Conservation (phyloP, 2,797 vertebrate genomes). For the Lates japonicus region DNA sequence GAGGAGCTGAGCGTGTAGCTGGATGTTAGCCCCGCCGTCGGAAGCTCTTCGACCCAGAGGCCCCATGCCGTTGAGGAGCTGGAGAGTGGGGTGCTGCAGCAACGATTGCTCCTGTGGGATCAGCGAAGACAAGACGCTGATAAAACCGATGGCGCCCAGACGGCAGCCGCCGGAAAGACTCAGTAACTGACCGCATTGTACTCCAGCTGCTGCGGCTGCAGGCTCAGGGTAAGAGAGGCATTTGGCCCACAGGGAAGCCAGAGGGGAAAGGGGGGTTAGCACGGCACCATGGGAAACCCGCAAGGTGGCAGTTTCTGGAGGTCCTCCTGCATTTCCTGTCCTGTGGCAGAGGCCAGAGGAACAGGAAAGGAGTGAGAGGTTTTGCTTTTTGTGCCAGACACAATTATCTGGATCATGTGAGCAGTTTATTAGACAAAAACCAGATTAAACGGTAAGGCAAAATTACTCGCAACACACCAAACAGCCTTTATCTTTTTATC, state of each 20-base stretch:
- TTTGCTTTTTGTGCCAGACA: background rate
- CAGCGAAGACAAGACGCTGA: background rate
- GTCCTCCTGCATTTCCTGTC: constrained; percentile 95
- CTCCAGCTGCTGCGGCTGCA: constrained; percentile 95
- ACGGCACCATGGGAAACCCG: constrained; percentile 91
- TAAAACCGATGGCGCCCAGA: background rate
- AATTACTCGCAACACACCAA: too few species aligned
- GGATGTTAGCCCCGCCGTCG: constrained; percentile 98
- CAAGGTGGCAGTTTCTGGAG: constrained; percentile 95
- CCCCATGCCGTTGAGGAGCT: constrained; percentile 97
- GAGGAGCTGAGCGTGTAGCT: constrained; percentile 96
- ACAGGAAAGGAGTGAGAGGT: background rate
- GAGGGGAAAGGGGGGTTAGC: constrained; percentile 91
- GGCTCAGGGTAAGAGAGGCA: constrained; percentile 91
- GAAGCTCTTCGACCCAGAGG: constrained; percentile 96
- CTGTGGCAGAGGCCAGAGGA: constrained; percentile 74
- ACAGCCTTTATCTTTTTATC: too few species aligned
- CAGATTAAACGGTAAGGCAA: too few species aligned
- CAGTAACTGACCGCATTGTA: constrained; percentile 89
- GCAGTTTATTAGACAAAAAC: too few species aligned
- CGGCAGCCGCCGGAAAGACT: background rate
- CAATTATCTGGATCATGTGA: too few species aligned
- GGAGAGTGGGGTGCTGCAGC: constrained; percentile 96
- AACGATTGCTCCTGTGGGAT: constrained; percentile 93
- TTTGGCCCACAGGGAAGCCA: constrained; percentile 91